phyloP scores from a whole-genome alignment of 2,113 vertebrate species.

The Mionectes macconnelli region DNA sequence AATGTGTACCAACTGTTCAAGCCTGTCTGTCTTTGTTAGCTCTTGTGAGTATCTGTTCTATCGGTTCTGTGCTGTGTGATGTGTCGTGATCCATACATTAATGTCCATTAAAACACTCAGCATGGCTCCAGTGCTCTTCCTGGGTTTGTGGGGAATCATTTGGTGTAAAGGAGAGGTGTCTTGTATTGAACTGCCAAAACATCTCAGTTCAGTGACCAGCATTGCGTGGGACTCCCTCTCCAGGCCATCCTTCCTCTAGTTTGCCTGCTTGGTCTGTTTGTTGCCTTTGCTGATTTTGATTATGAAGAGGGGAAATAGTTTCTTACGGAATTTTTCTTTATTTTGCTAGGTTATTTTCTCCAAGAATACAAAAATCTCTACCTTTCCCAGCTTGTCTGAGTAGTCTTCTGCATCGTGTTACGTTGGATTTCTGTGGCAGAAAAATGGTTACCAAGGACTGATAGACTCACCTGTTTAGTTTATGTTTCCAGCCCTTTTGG shows the following conservation, averaged over 20 bases:
- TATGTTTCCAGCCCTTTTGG: background rate
- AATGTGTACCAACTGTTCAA: background rate
- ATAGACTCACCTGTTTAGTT: background rate
- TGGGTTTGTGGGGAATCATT: background rate
- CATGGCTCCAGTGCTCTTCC: background rate
- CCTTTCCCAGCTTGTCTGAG: background rate
- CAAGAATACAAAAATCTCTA: background rate
- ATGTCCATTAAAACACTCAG: background rate
- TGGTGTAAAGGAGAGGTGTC: background rate
- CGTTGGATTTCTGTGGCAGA: background rate
- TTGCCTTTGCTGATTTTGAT: background rate
- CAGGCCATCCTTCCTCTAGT: background rate
- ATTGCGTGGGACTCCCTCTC: background rate
- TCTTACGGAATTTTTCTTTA: background rate
- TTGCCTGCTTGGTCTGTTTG: background rate
- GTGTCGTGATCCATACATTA: background rate
- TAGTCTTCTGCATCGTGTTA: background rate
- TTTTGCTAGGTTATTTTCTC: background rate
- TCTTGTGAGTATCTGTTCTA: background rate
- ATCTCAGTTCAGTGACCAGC: background rate
- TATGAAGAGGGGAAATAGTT: background rate
- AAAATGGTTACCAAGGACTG: background rate
- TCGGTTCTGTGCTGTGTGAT: background rate
- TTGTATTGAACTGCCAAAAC: background rate
- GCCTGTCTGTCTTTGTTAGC: background rate